These are phyloP conservation scores for Manis javanica DNA, from an alignment of 2,797 vertebrate genomes.

Conservation along the genomic window DNA sequence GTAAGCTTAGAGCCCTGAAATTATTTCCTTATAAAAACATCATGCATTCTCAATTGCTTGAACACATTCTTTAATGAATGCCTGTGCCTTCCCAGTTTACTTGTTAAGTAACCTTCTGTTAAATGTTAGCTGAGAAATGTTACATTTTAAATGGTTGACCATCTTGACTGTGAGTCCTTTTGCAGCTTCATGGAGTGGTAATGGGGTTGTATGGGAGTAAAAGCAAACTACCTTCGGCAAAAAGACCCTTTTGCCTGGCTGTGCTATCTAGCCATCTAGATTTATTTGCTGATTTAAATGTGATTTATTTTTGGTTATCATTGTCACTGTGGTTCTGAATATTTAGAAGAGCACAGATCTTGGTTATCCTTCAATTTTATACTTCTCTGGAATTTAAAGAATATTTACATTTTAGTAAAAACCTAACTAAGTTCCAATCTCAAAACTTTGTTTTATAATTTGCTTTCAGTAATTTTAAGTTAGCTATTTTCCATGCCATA, in stretches of 20 bases:
- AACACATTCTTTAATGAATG: neutral
- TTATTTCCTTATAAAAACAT: neutral
- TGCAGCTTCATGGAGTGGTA: neutral
- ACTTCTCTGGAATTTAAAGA: neutral
- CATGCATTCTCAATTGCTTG: neutral
- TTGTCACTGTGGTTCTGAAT: neutral
- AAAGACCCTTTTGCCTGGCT: neutral
- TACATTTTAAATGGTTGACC: neutral
- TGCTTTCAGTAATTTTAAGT: slow-evolving; percentile 29
- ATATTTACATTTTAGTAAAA: neutral
- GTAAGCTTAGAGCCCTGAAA: neutral
- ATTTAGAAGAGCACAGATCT: neutral
- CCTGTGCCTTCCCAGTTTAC: neutral
- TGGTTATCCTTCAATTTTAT: neutral
- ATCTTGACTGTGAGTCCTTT: neutral
- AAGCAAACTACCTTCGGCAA: neutral
- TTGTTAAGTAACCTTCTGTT: neutral
- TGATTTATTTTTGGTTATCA: neutral
- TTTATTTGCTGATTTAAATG: neutral
- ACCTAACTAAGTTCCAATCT: neutral
- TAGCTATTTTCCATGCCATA: neutral
- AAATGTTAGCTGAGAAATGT: neutral
- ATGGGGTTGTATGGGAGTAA: neutral
- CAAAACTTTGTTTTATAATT: slow-evolving; percentile 22
- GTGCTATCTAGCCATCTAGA: neutral